Percentiles rank a stretch among this genome's conserved stretches.
Conservation (phyloP, 2,113 vertebrate genomes). For the Chauna torquata region DNA sequence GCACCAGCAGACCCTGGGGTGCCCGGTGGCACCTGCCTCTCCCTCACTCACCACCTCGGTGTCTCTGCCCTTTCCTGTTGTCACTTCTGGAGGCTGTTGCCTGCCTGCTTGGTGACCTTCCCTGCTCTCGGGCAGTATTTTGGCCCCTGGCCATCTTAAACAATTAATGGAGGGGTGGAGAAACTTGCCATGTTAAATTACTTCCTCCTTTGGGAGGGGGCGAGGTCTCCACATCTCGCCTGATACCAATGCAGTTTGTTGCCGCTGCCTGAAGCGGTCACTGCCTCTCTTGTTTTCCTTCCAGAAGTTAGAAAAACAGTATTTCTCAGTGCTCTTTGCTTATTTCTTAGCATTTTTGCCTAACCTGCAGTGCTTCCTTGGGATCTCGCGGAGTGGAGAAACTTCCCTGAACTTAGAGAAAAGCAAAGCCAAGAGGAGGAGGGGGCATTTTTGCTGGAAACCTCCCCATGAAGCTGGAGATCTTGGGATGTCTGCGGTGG, state of each 20-base stretch:
- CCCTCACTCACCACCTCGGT: not conserved
- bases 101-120: conserved; percentile 57
- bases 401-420: not conserved
- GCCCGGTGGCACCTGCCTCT: conserved; percentile 50
- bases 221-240: conserved; percentile 6
- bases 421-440: not conserved
- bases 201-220: conserved; percentile 58
- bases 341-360: not conserved
- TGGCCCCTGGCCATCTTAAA: conserved; percentile 65
- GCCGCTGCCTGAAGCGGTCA: conserved; percentile 47
- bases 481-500: not conserved
- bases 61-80: conserved; percentile 56
- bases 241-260: conserved; percentile 1
- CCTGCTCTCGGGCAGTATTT: not conserved
- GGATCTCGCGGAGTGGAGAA: not conserved
- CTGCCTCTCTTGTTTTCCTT: conserved; percentile 39
- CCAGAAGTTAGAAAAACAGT: not conserved
- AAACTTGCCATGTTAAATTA: conserved; percentile 66
- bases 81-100: conserved; percentile 30
- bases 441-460: not conserved
- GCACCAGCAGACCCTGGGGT: not conserved
- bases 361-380: not conserved
- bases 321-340: not conserved
- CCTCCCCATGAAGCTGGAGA: not conserved
- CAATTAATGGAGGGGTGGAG: conserved; percentile 70